Evolutionary conservation across 2,888 invertebrate genomes (phyloP), one percentile per base, ranked within the genome.

Genomic region (Volucella bombylans): DNA sequence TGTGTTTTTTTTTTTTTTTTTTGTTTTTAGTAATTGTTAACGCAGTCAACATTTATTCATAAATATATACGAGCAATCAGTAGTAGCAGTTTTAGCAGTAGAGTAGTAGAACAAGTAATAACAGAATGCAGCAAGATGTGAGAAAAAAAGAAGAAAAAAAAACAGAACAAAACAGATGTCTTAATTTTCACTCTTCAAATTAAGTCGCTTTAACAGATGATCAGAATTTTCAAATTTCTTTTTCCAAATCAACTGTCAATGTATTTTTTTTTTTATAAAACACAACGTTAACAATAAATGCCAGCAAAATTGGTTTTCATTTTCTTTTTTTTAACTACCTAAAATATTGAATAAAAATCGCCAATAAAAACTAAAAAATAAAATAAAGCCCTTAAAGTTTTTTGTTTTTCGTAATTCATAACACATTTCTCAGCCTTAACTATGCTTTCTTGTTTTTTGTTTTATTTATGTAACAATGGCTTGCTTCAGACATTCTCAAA

Each of bases 401-500:
- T 31, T 31, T 31, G 6, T 31, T 6, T 31, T 31, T 31, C 31
- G 6, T 31, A 6, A 31, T 4, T 31, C 65, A 82, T 67, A 82
- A 76, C 79, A 77, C 59, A 83, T 73, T 72, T 73, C 14, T 74
- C 52, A 82, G 72, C 64, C 62, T 81, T 74, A 4, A 31, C 31
- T 31, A 31, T 31, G 31, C 31, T 23, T 62, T n/a, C 47, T 59
- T 50, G 61, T 18, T 72, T 65, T 71, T 74, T 68, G 57, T 72
- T 72, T 52, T 71, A 43, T 65, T 68, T 54, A 72, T 87, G 77
- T 87, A 79, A 54, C 78, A 79, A 80, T 76, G 83, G 87, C 82
- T 87, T 78, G 76, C 78, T 73, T 83, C 67, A 83, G 87, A 87
- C 80, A 88, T 88, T 88, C 88, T 88, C 89, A 88, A 86, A 86